Evolutionary conservation across 2,113 vertebrate species (phyloP), one percentile per base, ranked within the genome.

Genomic region (Gopherus evgoodei): DNA sequence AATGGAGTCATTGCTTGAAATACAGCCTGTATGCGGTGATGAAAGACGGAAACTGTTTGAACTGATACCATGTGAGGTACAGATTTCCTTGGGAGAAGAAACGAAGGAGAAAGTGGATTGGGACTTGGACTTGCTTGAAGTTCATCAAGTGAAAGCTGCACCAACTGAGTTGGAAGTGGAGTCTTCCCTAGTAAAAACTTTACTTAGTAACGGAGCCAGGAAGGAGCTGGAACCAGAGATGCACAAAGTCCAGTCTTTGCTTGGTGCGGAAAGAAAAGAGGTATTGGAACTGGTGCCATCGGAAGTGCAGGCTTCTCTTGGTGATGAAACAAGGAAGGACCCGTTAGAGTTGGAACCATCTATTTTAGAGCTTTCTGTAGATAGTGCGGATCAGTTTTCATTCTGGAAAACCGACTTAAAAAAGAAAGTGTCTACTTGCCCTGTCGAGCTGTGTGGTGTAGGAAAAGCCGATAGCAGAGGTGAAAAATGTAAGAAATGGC

Each of bases 51-150:
- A 83, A 11, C 44, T 78, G 29, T 29, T 27, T 27, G 90, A 95
- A 27, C 44, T 62, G 12, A 54, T 25, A 25, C 8, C 13, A 0
- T 65, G 91, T 62, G 54, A 82, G 76, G 14, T 0, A 93, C 83
- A 83, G 47, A 59, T 49, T 72, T 6, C 84, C 69, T 84, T 89
- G 31, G 93, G 44, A 88, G 91, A 88, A 35, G 49, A 91, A 10
- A 42, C 56, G 29, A 31, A 72, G 65, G 65, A 96, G 50, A 17
- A 81, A 1, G 1, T 91, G 42, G 93, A 97, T 65, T 27, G 38
- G 1, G 87, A 90, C 96, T 75, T 96, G 38, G 92, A 89, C 90
- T 95, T 94, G 5, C 84, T 95, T 4, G 95, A 92, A 92, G 12
- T 94, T 47, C 90, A 81, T 22, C 90, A 97, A 94, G 86, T n/a